A percentile compares a stretch with the other conserved stretches of the same genome.
phyloP scores from a whole-genome alignment of 2,113 vertebrate species.

The Ivindomyrus marchei region DNA sequence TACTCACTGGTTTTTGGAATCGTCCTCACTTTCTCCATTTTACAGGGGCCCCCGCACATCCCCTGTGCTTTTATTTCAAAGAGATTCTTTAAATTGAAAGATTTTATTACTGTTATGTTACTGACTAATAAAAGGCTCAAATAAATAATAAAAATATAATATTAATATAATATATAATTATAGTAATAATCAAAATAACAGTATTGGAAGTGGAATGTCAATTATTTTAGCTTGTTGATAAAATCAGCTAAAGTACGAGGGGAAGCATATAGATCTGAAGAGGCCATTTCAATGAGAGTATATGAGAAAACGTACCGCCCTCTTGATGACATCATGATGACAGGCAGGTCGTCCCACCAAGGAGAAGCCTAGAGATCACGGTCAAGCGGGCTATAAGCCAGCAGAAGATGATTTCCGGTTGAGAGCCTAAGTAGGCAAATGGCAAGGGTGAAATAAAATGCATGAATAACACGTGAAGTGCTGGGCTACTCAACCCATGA shows the following conservation, averaged over 20 bases:
- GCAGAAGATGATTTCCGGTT: not conserved
- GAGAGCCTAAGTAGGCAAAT: not conserved
- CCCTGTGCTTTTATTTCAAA: not conserved
- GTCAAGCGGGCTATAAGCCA: not conserved
- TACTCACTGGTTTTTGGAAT: not conserved
- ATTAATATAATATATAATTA: not conserved
- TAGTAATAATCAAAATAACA: not conserved
- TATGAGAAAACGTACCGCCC: not conserved
- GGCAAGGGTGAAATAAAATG: not conserved
- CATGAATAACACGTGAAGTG: not conserved
- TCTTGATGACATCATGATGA: not conserved
- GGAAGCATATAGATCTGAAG: not conserved
- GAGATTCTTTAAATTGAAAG: not conserved
- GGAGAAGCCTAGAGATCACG: not conserved
- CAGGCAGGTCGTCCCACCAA: not conserved
- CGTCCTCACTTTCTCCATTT: not conserved
- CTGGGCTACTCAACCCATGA: not conserved
- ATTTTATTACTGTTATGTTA: not conserved
- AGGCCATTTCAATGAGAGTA: not conserved
- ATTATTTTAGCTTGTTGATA: not conserved
- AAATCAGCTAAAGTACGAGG: not conserved
- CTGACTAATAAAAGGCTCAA: not conserved
- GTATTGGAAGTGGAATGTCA: not conserved
- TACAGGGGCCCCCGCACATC: no score
- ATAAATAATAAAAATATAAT: not conserved